Percentiles rank a stretch among this genome's conserved stretches.
Evolutionary conservation across 2,113 vertebrate species (phyloP).

Genomic region (Otocyon megalotis): DNA sequence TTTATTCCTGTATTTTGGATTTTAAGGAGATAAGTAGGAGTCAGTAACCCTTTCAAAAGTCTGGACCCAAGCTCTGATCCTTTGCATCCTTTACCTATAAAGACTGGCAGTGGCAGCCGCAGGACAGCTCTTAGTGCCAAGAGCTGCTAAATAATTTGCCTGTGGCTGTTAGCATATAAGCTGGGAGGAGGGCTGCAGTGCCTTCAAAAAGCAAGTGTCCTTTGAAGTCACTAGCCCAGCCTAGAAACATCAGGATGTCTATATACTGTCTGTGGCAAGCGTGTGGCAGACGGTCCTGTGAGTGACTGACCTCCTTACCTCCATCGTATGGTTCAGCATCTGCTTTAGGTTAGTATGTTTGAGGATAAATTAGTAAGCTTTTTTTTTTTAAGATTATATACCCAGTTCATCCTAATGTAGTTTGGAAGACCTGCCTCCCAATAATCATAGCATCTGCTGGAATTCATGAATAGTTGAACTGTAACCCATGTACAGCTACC

Average conservation of each 20-base stretch:
- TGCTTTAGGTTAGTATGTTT: not conserved
- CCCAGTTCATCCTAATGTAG: not conserved
- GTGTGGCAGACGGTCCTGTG: not conserved
- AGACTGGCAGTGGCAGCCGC: not conserved
- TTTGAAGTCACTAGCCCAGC: not conserved
- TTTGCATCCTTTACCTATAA: not conserved
- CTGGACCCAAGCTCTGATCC: not conserved
- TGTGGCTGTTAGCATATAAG: not conserved
- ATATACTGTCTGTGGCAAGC: not conserved
- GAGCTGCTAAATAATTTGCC: not conserved
- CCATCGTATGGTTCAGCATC: not conserved
- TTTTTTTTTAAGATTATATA: not conserved
- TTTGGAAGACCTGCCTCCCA: not conserved
- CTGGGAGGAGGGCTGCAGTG: not conserved
- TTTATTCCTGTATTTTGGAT: not conserved
- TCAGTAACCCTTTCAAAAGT: not conserved
- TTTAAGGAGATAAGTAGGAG: not conserved
- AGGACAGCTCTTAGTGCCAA: not conserved
- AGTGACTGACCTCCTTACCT: not conserved
- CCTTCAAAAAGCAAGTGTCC: not conserved
- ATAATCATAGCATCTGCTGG: not conserved
- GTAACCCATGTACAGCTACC: not conserved
- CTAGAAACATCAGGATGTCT: not conserved
- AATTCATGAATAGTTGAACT: not conserved
- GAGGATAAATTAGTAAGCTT: not conserved